Base-by-base conservation (phyloP, 2,113 vertebrate genomes). In the Mus spicilegus region DNA sequence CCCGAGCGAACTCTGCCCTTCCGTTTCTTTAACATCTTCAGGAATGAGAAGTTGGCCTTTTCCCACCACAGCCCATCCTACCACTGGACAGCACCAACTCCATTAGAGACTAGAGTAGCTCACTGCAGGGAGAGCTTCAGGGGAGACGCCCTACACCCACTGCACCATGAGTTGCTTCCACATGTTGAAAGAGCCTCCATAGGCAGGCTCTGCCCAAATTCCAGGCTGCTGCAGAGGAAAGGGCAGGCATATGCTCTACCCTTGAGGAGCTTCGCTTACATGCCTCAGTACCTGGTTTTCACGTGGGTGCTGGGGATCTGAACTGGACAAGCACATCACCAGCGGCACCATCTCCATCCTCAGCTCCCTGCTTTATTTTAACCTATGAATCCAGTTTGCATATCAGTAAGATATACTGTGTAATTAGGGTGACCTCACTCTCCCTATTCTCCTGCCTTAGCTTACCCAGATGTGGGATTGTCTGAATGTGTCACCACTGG, bases 111-210 rank as follows among this genome's bases (percentile, higher is more conserved):
- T 91, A 54, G 73, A 63, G 61, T 24, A 67, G 63, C 84, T 86
- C 84, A 67, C 63, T 19, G 36, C 13, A 0, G 19, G 12, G 24
- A 30, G 7, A 54, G 11, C 86, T 65, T 65, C 22, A 26, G 72
- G 39, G 49, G 36, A 51, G 12, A 1, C 3, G 58, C 9, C 78
- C n/a, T 7, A 13, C 3, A 7, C 39, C 28, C 5, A 0, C n/a
- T 73, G 67, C 30, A 4, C 67, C 28, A 2, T 69, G 67, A 69
- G 30, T 33, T 6, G 30, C 30, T 69, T 69, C 30, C 67, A 1
- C 58, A 36, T 17, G 54, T 94, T 20, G 70, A 61, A 49, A 63
- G 78, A 14, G n/a, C 58, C 84, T 80, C n/a, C 33, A 24, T 33
- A 28, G 9, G 63, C 51, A 70, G 73, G 46, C 7, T 75, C 12